Base-by-base conservation (phyloP, 2,888 invertebrate species). In the Hybos culiciformis region DNA sequence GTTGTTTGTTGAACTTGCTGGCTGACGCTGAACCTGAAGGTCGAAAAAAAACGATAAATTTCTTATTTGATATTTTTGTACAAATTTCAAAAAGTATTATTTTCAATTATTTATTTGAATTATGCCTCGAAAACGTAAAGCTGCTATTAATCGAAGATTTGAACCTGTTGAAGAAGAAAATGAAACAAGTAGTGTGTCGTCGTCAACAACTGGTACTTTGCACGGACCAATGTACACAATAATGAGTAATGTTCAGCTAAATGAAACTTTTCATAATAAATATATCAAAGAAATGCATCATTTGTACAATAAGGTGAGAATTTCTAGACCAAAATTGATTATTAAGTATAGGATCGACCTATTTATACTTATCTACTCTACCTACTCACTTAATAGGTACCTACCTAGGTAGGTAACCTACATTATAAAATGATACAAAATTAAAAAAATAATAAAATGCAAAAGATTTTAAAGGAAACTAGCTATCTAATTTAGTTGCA, bases 181-280 rank as follows among this genome's bases (percentile, higher is more conserved):
- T 7, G 48, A 38, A 15, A 32, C 18, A 14, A 33, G 19, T 17
- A 24, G 24, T 21, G 15, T 29, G 6, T 23, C n/a, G 42, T 4
- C 31, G 47, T 5, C 41, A 43, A 39, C 50, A 46, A 39, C 20
- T 48, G 14, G 39, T 51, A 6, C 26, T 55, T 34, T 53, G 51
- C 29, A 59, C 41, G 56, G 56, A 1, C 56, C 59, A 8, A 62
- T 65, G 55, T 59, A 56, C 37, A 54, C 54, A 11, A 73, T 77
- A 56, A 77, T 79, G 61, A 69, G 74, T 53, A 73, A 73, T 53
- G 77, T 75, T 14, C 80, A 82, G 56, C 71, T 68, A 46, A 76
- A 73, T 50, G 73, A 75, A 49, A 76, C 78, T 5, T 73, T 72
- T 50, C 80, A 82, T 57, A 75, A 74, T 48, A 75, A 73, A 55